A percentile compares a stretch with the other conserved stretches of the same genome.
Evolutionary conservation across 2,888 invertebrate genomes (phyloP).

Genomic region (Cetonia aurata): DNA sequence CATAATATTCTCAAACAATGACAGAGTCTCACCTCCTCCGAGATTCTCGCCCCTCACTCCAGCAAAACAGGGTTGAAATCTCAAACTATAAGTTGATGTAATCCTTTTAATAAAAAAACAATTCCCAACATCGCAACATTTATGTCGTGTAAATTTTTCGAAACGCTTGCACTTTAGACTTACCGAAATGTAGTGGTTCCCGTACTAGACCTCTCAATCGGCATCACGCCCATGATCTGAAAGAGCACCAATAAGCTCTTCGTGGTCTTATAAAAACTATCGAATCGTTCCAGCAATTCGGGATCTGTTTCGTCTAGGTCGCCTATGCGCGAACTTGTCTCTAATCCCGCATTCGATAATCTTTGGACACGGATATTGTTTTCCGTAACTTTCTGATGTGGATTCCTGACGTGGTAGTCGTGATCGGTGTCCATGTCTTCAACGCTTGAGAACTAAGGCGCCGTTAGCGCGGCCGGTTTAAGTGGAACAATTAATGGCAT

Average conservation of each 20-base stretch:
- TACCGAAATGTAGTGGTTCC: slow-evolving; percentile 66
- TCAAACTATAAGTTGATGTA: too few relatives aligned
- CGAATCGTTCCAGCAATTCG: slow-evolving; percentile 74
- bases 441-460: background rate
- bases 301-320: slow-evolving; percentile 62
- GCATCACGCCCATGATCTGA: slow-evolving; percentile 83
- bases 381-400: slow-evolving; percentile 54
- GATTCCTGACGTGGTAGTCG: slow-evolving; percentile 51
- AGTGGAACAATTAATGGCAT: slow-evolving; percentile 40
- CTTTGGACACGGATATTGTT: slow-evolving; percentile 53
- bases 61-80: too few relatives aligned
- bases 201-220: slow-evolving; percentile 75
- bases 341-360: slow-evolving; percentile 47
- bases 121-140: too few relatives aligned
- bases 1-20: too few relatives aligned
- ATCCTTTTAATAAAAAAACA: too few relatives aligned
- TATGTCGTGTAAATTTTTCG: too few relatives aligned
- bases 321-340: slow-evolving; percentile 47
- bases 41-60: too few relatives aligned
- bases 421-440: slow-evolving; percentile 23
- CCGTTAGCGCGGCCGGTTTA: background rate
- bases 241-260: slow-evolving; percentile 79
- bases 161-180: too few relatives aligned
- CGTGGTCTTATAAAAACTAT: slow-evolving; percentile 78
- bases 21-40: too few relatives aligned